phyloP scores from a whole-genome alignment of 2,797 vertebrate genomes.

The Kryptopterus vitreolus region DNA sequence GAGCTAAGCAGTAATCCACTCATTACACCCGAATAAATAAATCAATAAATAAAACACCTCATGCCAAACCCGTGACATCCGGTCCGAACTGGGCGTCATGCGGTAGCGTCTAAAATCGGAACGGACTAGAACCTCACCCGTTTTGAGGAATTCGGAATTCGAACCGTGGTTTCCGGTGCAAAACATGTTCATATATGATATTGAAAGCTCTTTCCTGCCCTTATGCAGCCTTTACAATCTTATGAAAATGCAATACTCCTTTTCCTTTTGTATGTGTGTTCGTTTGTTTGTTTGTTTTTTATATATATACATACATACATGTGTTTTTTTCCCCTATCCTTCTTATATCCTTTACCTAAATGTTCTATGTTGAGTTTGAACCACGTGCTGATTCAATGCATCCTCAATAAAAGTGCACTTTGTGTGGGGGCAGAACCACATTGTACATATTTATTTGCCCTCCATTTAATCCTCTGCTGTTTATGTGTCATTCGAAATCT shows the following conservation, averaged over 20 bases:
- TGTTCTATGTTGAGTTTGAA: slow-evolving; percentile 56
- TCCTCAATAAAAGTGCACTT: slow-evolving; percentile 71
- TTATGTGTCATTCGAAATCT: not conserved
- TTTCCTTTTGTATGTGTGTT: slow-evolving; percentile 27
- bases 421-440: slow-evolving; percentile 52
- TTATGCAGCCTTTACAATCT: not conserved
- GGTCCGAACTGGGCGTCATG: not conserved
- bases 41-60: too few relatives aligned
- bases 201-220: not conserved
- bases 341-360: slow-evolving; percentile 69
- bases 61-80: not conserved
- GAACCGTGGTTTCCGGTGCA: not conserved
- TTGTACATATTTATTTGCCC: not conserved
- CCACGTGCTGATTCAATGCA: slow-evolving; percentile 40
- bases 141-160: not conserved
- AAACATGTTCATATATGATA: not conserved
- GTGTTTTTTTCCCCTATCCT: too few relatives aligned
- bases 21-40: not conserved
- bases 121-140: not conserved
- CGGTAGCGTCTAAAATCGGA: not conserved
- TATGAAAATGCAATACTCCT: slow-evolving; percentile 37
- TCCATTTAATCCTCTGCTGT: not conserved
- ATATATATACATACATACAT: too few relatives aligned
- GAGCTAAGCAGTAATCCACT: slow-evolving; percentile 56
- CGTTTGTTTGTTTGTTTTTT: slow-evolving; percentile 26